Evolutionary conservation across 2,797 vertebrate genomes (phyloP).

Genomic region (Ispidina lecontei): DNA sequence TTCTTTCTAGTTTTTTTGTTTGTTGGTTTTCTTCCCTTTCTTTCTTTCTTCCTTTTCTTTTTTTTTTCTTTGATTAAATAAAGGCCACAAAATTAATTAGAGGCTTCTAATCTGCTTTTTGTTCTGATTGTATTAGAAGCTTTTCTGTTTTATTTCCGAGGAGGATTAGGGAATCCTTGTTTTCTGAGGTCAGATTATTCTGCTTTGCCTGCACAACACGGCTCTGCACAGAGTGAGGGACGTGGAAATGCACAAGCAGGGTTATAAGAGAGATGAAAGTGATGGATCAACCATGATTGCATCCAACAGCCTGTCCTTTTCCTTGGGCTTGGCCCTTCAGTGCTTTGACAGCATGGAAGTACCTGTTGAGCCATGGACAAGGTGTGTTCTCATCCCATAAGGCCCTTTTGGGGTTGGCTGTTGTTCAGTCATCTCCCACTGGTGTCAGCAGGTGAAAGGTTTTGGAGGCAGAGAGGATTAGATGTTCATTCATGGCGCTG

Average conservation of each 20-base stretch:
- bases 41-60: constrained; percentile 29
- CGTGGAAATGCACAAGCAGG: background rate
- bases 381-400: background rate
- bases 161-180: constrained; percentile 64
- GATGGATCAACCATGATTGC: background rate
- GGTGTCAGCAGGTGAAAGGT: background rate
- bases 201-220: constrained; percentile 50
- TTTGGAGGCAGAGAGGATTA: background rate
- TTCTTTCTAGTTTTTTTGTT: constrained; percentile 60
- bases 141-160: constrained; percentile 72
- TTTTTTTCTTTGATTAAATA: constrained; percentile 65
- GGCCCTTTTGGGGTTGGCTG: background rate
- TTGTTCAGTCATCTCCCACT: background rate
- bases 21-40: constrained; percentile 43
- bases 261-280: background rate
- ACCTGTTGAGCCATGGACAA: background rate
- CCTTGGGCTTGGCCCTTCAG: background rate
- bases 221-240: constrained; percentile 38
- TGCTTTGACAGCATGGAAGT: background rate
- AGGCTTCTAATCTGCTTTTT: constrained; percentile 83
- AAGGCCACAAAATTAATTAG: constrained; percentile 94
- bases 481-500: background rate
- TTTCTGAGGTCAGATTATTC: constrained; percentile 60
- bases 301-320: background rate
- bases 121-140: constrained; percentile 73